phyloP scores from a whole-genome alignment of 2,888 invertebrate species.

The Apodemia hepburni region DNA sequence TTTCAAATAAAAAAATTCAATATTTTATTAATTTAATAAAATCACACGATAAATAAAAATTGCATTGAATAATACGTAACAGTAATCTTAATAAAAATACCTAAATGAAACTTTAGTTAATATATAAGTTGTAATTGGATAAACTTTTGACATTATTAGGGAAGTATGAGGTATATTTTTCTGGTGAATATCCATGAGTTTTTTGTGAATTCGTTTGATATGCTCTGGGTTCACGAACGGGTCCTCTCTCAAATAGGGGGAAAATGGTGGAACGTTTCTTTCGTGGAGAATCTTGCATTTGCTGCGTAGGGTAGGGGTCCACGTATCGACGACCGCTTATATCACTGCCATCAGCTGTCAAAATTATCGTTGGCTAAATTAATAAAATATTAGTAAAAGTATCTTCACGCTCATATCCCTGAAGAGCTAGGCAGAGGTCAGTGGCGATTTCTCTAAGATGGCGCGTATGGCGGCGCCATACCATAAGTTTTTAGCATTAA shows the following conservation, averaged over 20 bases:
- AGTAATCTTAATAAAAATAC: too few species aligned
- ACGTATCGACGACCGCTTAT: constrained; percentile 66
- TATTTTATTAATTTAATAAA: neutral
- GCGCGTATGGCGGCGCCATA: too few species aligned
- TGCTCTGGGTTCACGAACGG: constrained; percentile 40
- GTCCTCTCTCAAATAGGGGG: constrained; percentile 49
- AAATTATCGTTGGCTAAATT: constrained; percentile 67
- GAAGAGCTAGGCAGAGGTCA: too few species aligned
- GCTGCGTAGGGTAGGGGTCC: constrained; percentile 69
- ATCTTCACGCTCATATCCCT: too few species aligned
- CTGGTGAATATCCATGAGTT: constrained; percentile 59
- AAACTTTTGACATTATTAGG: constrained; percentile 43
- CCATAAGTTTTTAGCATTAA: too few species aligned
- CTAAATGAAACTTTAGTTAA: neutral
- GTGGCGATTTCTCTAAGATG: too few species aligned
- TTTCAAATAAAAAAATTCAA: neutral
- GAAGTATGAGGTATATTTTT: constrained; percentile 68
- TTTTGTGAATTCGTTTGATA: constrained; percentile 50
- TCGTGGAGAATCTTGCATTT: constrained; percentile 67
- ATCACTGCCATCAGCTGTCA: constrained; percentile 74
- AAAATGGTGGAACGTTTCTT: constrained; percentile 62
- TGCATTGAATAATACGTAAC: constrained; percentile 21
- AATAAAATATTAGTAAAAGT: constrained; percentile 55
- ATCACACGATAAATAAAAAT: constrained; percentile 1
- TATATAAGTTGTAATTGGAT: neutral